Conservation (phyloP, 2,113 vertebrate genomes). For the Austrofundulus limnaeus region DNA sequence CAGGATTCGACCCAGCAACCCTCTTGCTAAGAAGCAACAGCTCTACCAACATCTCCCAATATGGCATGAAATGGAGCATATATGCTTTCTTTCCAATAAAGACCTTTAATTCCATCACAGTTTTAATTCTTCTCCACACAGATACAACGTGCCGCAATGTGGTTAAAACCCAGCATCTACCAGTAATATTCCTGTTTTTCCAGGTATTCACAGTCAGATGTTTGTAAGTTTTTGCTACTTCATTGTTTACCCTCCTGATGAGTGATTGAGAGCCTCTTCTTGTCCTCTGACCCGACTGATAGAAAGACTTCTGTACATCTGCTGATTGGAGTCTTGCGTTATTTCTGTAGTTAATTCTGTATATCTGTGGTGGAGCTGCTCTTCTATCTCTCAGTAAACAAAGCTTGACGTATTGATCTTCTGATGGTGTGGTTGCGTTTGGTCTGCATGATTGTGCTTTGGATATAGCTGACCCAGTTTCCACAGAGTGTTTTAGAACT, state of each 20-base stretch:
- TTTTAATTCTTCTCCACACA: not conserved
- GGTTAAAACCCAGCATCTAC: not conserved
- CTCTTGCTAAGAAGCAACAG: no score
- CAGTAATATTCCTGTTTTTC: not conserved
- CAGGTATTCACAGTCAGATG: not conserved
- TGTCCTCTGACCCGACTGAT: conserved; percentile 3
- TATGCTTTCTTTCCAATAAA: no score
- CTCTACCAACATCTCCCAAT: no score
- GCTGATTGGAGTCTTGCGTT: not conserved
- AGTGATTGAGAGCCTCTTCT: not conserved
- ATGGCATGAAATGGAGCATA: no score
- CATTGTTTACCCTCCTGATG: not conserved
- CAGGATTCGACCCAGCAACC: no score
- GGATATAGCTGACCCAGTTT: conserved; percentile 14
- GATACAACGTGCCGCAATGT: not conserved
- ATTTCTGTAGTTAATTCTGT: conserved; percentile 9
- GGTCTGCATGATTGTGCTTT: conserved; percentile 13
- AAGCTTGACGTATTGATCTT: conserved; percentile 21
- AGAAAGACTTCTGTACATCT: not conserved
- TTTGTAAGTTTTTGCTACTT: not conserved
- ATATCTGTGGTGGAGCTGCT: conserved; percentile 12
- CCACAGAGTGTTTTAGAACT: not conserved
- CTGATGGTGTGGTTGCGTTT: conserved; percentile 5
- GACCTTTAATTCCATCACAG: not conserved
- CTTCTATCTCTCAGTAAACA: conserved; percentile 14